phyloP scores from a whole-genome alignment of 2,113 vertebrate genomes.

The Perca fluviatilis region DNA sequence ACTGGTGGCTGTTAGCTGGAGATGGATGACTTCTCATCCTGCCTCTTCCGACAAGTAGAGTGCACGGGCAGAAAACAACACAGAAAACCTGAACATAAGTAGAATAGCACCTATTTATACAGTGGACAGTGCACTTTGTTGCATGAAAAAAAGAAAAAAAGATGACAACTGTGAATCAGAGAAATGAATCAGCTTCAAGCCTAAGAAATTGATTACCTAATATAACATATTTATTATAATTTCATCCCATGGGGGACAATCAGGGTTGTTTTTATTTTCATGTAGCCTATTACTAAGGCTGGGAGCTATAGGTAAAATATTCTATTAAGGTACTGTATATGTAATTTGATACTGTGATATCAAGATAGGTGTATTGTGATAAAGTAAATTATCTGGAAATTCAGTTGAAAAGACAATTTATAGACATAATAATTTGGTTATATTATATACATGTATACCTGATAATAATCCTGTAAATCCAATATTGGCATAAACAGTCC shows the following conservation, averaged over 20 bases:
- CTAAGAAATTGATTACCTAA: neutral
- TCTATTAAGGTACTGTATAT: neutral
- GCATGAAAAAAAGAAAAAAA: neutral
- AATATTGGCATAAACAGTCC: neutral
- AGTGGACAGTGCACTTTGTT: conserved; percentile 5
- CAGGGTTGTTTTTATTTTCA: neutral
- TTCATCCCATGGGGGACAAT: neutral
- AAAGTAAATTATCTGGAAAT: neutral
- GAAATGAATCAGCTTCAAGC: neutral
- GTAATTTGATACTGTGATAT: neutral
- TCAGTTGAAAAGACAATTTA: neutral
- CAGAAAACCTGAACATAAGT: conserved; percentile 48
- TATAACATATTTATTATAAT: neutral
- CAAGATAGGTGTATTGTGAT: neutral
- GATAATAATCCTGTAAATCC: neutral
- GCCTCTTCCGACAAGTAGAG: conserved; percentile 76
- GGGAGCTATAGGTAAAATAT: neutral
- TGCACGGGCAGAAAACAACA: conserved; percentile 76
- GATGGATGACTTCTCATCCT: conserved; percentile 83
- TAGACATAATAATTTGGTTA: neutral
- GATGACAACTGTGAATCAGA: neutral
- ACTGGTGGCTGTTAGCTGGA: conserved; percentile 84
- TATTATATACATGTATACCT: too few species aligned
- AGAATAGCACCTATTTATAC: conserved; percentile 27
- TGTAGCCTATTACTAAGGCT: neutral